Evolutionary conservation across 2,113 vertebrate genomes (phyloP), one percentile per base, ranked within the genome.

Genomic region (Muntiacus reevesi): DNA sequence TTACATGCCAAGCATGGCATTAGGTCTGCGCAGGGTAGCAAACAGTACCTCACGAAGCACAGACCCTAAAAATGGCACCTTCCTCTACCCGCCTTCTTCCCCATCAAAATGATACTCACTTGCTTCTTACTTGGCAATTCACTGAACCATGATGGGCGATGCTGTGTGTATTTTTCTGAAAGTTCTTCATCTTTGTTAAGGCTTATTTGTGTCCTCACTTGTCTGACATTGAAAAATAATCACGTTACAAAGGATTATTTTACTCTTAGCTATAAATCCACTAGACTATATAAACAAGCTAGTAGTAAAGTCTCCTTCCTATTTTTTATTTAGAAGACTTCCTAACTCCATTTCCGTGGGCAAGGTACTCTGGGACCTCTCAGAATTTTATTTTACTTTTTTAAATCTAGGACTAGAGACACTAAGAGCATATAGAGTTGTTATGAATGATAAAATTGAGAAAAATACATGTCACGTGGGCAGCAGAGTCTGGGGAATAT

Each of bases 121-220:
- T 36, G 89, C 21, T 96, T 89, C 74, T 98, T 98, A 62, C 45
- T 95, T 40, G 91, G 6, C 40, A 91, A 50, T 47, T 74, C 52
- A 33, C 97, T 96, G 11, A 98, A 84, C 96, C 82, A 5, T 0
- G 82, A 92, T 88, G 97, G 86, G 57, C 47, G 95, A 62, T 5
- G 97, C 50, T 87, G 90, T 33, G 96, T 71, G 19, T 97, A 95
- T 50, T 96, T 92, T 59, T 96, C 98, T 33, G 98, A 85, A 83
- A 97, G 55, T 19, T 84, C 97, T 93, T 94, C 13, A 0, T 98
- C 98, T 57, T 87, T 45, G 25, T 98, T 98, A 84, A 99, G 85
- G 78, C 97, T 98, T 96, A 98, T 92, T 82, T 98, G 97, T 59
- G 99, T 98, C 97, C 97, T 98, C 83, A 97, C 98, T 96, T 98